Evolutionary conservation across 2,888 invertebrate species (phyloP).

Genomic region (Pollenia amentaria): DNA sequence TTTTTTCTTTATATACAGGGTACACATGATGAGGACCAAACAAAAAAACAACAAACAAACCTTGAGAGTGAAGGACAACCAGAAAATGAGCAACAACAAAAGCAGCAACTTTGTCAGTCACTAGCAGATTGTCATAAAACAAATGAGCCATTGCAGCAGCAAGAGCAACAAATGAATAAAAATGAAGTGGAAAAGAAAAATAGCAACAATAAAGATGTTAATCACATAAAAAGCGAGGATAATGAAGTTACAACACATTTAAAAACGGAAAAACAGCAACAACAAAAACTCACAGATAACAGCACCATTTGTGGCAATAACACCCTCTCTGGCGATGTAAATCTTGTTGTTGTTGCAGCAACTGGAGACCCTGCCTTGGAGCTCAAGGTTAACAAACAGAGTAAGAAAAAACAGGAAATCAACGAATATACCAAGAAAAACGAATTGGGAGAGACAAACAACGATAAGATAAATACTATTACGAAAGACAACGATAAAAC

Average conservation of each 20-base stretch:
- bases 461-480: slow-evolving; percentile 29
- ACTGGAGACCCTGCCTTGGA: slow-evolving; percentile 50
- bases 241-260: slow-evolving; percentile 13
- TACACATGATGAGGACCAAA: slow-evolving; percentile 32
- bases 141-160: slow-evolving; percentile 52
- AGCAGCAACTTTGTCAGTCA: slow-evolving; percentile 48
- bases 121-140: slow-evolving; percentile 39
- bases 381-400: slow-evolving; percentile 70
- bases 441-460: slow-evolving; percentile 47
- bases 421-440: slow-evolving; percentile 49
- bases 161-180: slow-evolving; percentile 70
- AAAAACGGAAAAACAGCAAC: background rate
- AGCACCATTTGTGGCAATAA: background rate
- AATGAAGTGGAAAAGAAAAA: slow-evolving; percentile 48
- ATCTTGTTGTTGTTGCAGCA: background rate
- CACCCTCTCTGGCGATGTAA: background rate
- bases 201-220: slow-evolving; percentile 46
- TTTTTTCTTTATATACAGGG: slow-evolving; percentile 49
- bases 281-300: slow-evolving; percentile 22
- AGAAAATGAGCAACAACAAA: slow-evolving; percentile 60
- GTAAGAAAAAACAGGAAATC: slow-evolving; percentile 63
- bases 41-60: slow-evolving; percentile 34
- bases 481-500: slow-evolving; percentile 58
- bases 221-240: slow-evolving; percentile 35
- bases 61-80: slow-evolving; percentile 63